A percentile compares a stretch with the other conserved stretches of the same genome.
phyloP scores from a whole-genome alignment of 1,140 invertebrate species.

The Trachelipus rathkii region DNA sequence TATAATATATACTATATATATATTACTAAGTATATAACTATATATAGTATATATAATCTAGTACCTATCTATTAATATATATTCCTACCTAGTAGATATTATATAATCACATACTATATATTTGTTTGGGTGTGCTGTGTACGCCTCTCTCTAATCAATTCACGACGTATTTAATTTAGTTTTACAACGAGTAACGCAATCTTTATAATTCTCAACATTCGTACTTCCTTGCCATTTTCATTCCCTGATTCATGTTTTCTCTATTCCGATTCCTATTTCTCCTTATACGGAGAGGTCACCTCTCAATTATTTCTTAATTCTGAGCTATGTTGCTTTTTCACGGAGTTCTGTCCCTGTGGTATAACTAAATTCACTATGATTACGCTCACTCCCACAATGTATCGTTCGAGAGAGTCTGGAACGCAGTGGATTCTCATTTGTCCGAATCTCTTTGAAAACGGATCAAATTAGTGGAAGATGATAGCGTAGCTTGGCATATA shows the following conservation, averaged over 20 bases:
- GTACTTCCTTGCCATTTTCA: neutral
- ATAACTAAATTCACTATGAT: constrained; percentile 7
- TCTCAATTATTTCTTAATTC: neutral
- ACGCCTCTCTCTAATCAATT: no score
- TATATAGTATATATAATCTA: no score
- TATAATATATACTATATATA: no score
- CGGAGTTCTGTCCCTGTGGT: neutral
- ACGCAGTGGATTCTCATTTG: neutral
- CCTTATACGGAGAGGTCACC: neutral
- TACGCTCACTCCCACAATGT: neutral
- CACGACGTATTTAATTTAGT: neutral
- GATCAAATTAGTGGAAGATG: neutral
- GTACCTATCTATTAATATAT: no score
- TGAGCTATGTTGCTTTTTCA: constrained; percentile 4
- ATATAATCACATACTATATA: no score
- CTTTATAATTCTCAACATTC: neutral
- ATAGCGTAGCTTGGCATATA: constrained; percentile 9
- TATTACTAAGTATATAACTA: no score
- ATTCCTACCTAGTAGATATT: no score
- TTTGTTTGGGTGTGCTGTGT: no score
- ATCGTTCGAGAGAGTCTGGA: neutral
- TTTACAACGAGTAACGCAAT: neutral
- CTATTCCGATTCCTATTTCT: neutral
- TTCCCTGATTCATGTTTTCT: neutral
- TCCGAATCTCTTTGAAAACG: neutral